Evolutionary conservation across 1,140 invertebrate species (phyloP).

Genomic region (Polyergus mexicanus): DNA sequence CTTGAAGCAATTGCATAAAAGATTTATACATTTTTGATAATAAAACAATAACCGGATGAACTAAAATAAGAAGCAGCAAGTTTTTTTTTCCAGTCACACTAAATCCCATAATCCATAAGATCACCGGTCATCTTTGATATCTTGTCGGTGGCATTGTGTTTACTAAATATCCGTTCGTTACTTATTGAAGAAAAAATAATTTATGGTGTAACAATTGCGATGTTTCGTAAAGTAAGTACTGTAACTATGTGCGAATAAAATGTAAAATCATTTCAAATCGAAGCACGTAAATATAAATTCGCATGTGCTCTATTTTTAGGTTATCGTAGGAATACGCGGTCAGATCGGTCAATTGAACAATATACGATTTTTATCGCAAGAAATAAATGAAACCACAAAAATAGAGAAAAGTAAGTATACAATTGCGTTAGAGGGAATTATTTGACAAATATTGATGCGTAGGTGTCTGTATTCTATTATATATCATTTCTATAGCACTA

Average conservation of each 20-base stretch:
- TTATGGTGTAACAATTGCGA: background rate
- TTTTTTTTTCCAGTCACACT: no score
- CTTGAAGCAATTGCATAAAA: no score
- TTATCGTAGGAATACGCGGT: constrained; percentile 34
- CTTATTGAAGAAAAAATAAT: background rate
- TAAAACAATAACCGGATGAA: no score
- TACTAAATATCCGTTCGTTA: background rate
- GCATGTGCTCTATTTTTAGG: constrained; percentile 36
- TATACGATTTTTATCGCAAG: background rate
- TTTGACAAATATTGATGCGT: background rate
- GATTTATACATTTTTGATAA: no score
- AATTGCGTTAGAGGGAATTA: background rate
- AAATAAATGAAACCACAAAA: constrained; percentile 28
- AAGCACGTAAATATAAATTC: background rate
- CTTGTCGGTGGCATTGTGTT: background rate
- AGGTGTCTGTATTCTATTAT: background rate
- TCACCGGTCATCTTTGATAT: no score
- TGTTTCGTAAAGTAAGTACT: constrained; percentile 56
- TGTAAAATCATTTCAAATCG: background rate
- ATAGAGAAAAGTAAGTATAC: constrained; percentile 77
- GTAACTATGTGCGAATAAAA: background rate
- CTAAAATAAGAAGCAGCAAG: no score
- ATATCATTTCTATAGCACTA: background rate
- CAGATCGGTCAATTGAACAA: background rate
- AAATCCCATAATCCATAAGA: no score